phyloP scores from a whole-genome alignment of 1,140 invertebrate species.

The Nephotettix cincticeps region DNA sequence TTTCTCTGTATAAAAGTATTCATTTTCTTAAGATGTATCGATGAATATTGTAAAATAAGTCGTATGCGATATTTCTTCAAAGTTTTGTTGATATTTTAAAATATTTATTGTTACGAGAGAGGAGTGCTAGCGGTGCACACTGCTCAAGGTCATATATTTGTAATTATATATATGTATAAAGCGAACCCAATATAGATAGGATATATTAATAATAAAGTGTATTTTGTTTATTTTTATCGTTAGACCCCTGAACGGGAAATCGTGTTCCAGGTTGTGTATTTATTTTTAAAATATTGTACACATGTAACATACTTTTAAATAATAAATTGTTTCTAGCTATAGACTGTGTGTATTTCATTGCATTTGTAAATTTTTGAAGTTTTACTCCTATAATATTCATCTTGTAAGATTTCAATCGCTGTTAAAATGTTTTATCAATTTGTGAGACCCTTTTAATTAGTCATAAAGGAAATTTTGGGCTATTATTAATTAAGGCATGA shows the following conservation, averaged over 20 bases:
- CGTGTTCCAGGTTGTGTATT: constrained; percentile 20
- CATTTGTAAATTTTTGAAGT: too few species aligned
- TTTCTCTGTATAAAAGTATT: constrained; percentile 12
- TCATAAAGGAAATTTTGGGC: too few species aligned
- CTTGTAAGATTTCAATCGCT: too few species aligned
- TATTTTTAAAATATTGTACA: constrained; percentile 28
- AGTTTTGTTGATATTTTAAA: constrained; percentile 13
- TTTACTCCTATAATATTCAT: too few species aligned
- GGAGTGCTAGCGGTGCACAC: not conserved
- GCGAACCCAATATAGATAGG: constrained; percentile 12
- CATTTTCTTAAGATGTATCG: not conserved
- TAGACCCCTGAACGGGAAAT: not conserved
- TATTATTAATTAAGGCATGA: too few species aligned
- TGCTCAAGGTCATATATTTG: not conserved
- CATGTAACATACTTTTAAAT: constrained; percentile 24
- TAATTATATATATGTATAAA: constrained; percentile 19
- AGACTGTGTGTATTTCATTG: too few species aligned
- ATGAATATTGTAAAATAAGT: constrained; percentile 5
- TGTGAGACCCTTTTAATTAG: too few species aligned
- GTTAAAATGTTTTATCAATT: too few species aligned
- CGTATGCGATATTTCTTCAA: constrained; percentile 1
- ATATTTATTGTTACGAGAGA: not conserved
- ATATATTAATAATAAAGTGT: constrained; percentile 5
- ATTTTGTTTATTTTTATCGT: constrained; percentile 13
- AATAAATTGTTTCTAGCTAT: constrained; percentile 26